phyloP scores from a whole-genome alignment of 2,113 vertebrate genomes.

The Crocuta crocuta region DNA sequence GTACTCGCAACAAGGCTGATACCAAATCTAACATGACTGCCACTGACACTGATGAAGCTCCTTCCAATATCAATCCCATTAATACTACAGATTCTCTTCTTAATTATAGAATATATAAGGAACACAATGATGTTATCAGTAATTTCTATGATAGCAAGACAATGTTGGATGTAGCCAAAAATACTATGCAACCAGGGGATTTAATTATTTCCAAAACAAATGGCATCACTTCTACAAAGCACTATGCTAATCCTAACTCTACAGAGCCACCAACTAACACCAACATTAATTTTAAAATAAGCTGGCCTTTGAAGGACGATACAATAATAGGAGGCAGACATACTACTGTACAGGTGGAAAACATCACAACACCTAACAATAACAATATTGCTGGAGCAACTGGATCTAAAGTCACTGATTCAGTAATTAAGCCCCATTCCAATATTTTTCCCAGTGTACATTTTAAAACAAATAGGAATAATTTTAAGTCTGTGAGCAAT shows the following conservation, averaged over 20 bases:
- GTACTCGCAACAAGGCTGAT: neutral
- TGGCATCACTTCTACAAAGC: neutral
- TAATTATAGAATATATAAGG: neutral
- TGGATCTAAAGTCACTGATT: neutral
- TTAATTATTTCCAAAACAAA: slow-evolving; percentile 13
- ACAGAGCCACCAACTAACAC: neutral
- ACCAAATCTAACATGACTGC: neutral
- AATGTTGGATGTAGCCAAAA: slow-evolving; percentile 11
- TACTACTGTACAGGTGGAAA: neutral
- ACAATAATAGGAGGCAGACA: neutral
- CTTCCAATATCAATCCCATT: neutral
- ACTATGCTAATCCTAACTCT: neutral
- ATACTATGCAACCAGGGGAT: neutral
- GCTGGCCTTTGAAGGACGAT: neutral
- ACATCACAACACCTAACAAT: neutral
- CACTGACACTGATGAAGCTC: neutral
- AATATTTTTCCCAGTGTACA: neutral
- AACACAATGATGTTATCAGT: neutral
- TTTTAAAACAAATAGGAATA: neutral
- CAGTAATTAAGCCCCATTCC: neutral
- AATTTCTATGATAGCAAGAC: neutral
- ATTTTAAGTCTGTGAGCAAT: slow-evolving; percentile 16
- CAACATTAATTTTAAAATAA: slow-evolving; percentile 5
- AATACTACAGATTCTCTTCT: neutral
- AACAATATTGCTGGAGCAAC: neutral